Evolutionary conservation across 1,140 invertebrate genomes (phyloP).

Genomic region (Lithobius niger): DNA sequence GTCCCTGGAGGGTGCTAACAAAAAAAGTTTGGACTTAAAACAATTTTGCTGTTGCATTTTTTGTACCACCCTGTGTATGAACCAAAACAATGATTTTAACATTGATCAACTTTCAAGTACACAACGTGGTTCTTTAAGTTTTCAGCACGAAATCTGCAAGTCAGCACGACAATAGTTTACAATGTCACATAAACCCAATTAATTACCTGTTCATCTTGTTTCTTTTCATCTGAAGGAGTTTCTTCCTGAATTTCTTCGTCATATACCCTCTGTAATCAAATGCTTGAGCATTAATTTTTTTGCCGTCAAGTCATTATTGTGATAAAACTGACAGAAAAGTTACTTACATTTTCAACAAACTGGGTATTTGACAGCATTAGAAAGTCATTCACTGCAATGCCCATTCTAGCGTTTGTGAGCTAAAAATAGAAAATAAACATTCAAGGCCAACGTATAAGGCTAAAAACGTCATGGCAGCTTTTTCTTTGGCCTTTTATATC

Average conservation of each 20-base stretch:
- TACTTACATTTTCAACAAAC: constrained; percentile 63
- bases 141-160: too few relatives aligned
- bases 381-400: constrained; percentile 70
- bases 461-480: too few relatives aligned
- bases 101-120: too few relatives aligned
- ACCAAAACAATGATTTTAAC: too few relatives aligned
- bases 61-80: too few relatives aligned
- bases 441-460: too few relatives aligned
- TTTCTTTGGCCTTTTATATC: too few relatives aligned
- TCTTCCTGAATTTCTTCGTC: constrained; percentile 54
- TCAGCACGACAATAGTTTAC: too few relatives aligned
- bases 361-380: constrained; percentile 67
- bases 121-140: too few relatives aligned
- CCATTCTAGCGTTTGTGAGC: constrained; percentile 46
- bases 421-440: constrained; percentile 22
- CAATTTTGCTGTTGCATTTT: too few relatives aligned
- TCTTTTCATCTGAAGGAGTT: constrained; percentile 24
- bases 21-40: too few relatives aligned
- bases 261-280: constrained; percentile 46
- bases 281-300: neutral
- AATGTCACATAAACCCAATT: constrained; percentile 21
- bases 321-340: constrained; percentile 6
- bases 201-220: constrained; percentile 23
- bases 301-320: constrained; percentile 1
- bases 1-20: too few relatives aligned